Evolutionary conservation across 2,888 invertebrate genomes (phyloP).

Genomic region (Tenthredo distinguenda): DNA sequence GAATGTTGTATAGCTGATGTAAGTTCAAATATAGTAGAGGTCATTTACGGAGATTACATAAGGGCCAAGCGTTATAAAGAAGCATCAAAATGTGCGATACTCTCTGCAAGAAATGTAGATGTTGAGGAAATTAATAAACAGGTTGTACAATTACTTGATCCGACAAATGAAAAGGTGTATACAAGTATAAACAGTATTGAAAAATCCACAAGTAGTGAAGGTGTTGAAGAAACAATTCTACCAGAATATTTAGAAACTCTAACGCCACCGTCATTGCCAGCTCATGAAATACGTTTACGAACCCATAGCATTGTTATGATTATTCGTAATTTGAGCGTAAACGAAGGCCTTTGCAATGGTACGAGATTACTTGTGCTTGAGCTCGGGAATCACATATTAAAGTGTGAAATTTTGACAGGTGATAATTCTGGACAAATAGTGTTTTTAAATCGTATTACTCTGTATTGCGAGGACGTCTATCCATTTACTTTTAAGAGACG

Average conservation of each 20-base stretch:
- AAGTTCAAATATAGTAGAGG: neutral
- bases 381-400: slow-evolving; percentile 28
- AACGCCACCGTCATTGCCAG: slow-evolving; percentile 37
- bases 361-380: slow-evolving; percentile 43
- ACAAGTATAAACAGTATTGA: slow-evolving; percentile 47
- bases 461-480: slow-evolving; percentile 27
- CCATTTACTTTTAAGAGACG: slow-evolving; percentile 54
- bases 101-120: slow-evolving; percentile 44
- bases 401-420: slow-evolving; percentile 36
- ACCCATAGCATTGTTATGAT: slow-evolving; percentile 46
- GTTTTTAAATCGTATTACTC: slow-evolving; percentile 31
- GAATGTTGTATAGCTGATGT: slow-evolving; percentile 19
- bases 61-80: slow-evolving; percentile 22
- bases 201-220: neutral
- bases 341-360: slow-evolving; percentile 49
- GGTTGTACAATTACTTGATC: slow-evolving; percentile 31
- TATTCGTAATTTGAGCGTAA: slow-evolving; percentile 50
- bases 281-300: slow-evolving; percentile 48
- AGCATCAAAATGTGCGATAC: slow-evolving; percentile 47
- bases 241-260: slow-evolving; percentile 42
- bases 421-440: slow-evolving; percentile 13
- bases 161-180: slow-evolving; percentile 22
- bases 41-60: neutral
- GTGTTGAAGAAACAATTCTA: slow-evolving; percentile 21
- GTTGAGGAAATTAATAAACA: slow-evolving; percentile 44